Conservation (phyloP, 37 sponge, comb jelly and placozoan genomes). For the Bolinopsis microptera region DNA sequence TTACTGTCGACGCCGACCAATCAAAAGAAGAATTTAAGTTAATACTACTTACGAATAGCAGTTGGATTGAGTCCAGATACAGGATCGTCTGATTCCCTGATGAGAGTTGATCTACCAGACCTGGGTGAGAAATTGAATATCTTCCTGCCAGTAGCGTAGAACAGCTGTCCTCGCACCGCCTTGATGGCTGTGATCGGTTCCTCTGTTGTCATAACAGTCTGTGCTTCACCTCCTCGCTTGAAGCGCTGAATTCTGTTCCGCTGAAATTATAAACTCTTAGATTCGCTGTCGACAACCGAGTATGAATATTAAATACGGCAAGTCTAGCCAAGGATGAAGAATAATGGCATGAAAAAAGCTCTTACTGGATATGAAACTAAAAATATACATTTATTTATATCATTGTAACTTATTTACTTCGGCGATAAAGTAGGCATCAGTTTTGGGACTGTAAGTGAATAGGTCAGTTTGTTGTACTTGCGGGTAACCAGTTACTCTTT, state of each 20-base stretch:
- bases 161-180: not conserved
- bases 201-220: not conserved
- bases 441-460: not conserved
- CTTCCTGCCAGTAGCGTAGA: not conserved
- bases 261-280: not conserved
- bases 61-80: not conserved
- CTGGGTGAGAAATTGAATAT: not conserved
- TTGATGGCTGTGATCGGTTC: not conserved
- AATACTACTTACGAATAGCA: not conserved
- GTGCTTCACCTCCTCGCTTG: not conserved
- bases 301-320: no score
- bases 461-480: not conserved
- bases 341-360: no score
- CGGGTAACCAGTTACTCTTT: conserved; percentile 7
- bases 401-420: not conserved
- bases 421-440: not conserved
- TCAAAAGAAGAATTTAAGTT: no score
- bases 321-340: no score
- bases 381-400: no score
- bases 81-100: not conserved
- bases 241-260: not conserved
- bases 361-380: no score
- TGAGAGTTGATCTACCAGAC: not conserved
- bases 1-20: no score
- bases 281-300: no score